Conservation (phyloP, 2,888 invertebrate genomes). For the Rhyacophila evoluta region DNA sequence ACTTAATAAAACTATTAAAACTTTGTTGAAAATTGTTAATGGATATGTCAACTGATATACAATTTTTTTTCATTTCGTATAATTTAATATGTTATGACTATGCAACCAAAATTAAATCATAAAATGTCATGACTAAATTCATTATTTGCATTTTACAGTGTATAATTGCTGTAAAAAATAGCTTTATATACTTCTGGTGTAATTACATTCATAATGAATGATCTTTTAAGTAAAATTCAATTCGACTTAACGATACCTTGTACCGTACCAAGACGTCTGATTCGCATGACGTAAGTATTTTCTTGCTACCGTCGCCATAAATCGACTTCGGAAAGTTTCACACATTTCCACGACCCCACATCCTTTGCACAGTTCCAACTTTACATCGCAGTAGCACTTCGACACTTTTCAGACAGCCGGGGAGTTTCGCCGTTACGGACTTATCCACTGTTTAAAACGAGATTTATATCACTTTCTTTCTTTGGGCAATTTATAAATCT, state of each 20-base stretch:
- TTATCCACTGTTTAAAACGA: neutral
- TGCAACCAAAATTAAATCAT: too few species aligned
- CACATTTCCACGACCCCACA: constrained; percentile 11
- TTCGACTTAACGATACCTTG: neutral
- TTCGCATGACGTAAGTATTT: neutral
- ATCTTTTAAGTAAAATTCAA: too few species aligned
- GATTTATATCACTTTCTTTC: constrained; percentile 15
- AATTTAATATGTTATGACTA: too few species aligned
- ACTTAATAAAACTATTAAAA: too few species aligned
- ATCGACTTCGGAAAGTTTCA: constrained; percentile 23
- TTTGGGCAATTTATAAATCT: constrained; percentile 1
- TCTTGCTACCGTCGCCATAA: constrained; percentile 10
- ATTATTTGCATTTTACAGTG: too few species aligned
- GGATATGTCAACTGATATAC: too few species aligned
- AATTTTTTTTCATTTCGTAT: too few species aligned
- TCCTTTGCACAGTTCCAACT: constrained; percentile 5
- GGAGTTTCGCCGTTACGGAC: neutral
- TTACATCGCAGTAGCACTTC: neutral
- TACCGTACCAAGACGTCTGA: neutral
- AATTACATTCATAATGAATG: too few species aligned
- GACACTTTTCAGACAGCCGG: constrained; percentile 14
- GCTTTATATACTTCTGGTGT: too few species aligned
- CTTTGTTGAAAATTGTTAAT: too few species aligned
- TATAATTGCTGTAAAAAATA: too few species aligned
- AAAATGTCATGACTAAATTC: too few species aligned